phyloP scores from a whole-genome alignment of 2,113 vertebrate genomes.

The Apaloderma vittatum region DNA sequence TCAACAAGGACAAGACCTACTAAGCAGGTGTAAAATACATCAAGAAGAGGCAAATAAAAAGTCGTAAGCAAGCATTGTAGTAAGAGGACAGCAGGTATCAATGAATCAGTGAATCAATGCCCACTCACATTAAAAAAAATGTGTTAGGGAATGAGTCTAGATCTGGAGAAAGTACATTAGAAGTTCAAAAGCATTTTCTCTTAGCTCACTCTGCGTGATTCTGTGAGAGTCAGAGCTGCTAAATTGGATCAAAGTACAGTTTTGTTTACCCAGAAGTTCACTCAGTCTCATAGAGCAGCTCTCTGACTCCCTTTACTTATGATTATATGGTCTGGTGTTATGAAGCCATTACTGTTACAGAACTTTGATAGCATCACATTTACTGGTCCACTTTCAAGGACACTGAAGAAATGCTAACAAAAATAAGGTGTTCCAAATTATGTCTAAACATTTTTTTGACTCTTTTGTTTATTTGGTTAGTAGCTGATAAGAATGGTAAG shows the following conservation, averaged over 20 bases:
- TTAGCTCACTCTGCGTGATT: not conserved
- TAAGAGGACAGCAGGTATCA: not conserved
- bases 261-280: not conserved
- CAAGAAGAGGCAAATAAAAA: not conserved
- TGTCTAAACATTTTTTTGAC: not conserved
- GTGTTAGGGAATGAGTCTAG: not conserved
- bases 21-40: not conserved
- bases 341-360: not conserved
- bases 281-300: not conserved
- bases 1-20: not conserved
- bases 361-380: not conserved
- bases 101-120: not conserved
- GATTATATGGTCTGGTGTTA: not conserved
- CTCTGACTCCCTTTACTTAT: not conserved
- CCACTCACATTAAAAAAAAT: not conserved
- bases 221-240: not conserved
- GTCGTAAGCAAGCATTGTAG: not conserved
- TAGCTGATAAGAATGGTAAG: not conserved
- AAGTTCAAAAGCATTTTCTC: not conserved
- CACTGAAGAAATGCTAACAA: not conserved
- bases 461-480: not conserved
- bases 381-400: not conserved
- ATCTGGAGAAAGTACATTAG: not conserved
- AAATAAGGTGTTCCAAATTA: not conserved
- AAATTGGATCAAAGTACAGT: conserved; percentile 7